phyloP scores from a whole-genome alignment of 1,140 invertebrate genomes.

The Microplitis demolitor region DNA sequence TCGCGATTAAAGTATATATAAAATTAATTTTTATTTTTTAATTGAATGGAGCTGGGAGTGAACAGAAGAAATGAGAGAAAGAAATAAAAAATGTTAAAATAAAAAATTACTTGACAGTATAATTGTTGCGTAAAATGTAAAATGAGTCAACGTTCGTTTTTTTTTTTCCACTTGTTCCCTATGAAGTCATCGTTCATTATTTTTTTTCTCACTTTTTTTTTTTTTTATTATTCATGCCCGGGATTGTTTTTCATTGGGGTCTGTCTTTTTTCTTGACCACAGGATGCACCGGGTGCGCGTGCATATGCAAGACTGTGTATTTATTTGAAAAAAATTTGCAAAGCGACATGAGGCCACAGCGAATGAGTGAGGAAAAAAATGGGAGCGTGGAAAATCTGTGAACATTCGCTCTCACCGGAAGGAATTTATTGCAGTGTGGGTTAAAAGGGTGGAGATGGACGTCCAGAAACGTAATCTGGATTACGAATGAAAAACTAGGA shows the following conservation, averaged over 20 bases:
- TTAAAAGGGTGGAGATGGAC: slow-evolving; percentile 25
- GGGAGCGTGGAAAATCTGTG: slow-evolving; percentile 16
- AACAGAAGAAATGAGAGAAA: background rate
- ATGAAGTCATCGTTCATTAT: too few species aligned
- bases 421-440: slow-evolving; percentile 28
- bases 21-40: background rate
- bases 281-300: slow-evolving; percentile 18
- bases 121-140: slow-evolving; percentile 3
- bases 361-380: background rate
- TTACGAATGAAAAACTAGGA: slow-evolving; percentile 21
- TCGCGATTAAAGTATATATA: background rate
- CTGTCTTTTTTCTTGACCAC: slow-evolving; percentile 3
- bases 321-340: slow-evolving; percentile 24
- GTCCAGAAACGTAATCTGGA: slow-evolving; percentile 30
- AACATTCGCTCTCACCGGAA: slow-evolving; percentile 23
- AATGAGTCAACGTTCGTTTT: background rate
- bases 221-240: background rate
- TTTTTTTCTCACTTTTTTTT: slow-evolving; percentile 12
- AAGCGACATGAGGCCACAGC: background rate
- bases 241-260: background rate
- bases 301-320: slow-evolving; percentile 15
- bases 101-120: background rate
- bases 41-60: background rate
- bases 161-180: background rate
- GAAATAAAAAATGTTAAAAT: slow-evolving; percentile 1